phyloP scores from a whole-genome alignment of 2,113 vertebrate genomes.

The Mirounga angustirostris region DNA sequence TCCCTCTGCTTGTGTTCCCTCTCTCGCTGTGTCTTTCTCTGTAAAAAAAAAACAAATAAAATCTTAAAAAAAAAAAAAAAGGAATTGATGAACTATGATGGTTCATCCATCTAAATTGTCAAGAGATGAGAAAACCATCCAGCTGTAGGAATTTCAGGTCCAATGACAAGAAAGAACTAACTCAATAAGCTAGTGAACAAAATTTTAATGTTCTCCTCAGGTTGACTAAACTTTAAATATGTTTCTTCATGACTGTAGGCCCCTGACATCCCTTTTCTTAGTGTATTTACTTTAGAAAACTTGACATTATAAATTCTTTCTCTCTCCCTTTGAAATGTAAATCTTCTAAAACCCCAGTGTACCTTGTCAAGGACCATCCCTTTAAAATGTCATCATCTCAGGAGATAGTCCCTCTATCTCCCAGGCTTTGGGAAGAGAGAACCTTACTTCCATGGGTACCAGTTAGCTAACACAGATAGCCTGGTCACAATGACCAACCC shows the following conservation, averaged over 20 bases:
- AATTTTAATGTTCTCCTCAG: not conserved
- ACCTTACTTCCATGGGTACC: not conserved
- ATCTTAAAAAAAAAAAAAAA: not conserved
- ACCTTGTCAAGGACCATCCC: not conserved
- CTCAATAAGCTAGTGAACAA: not conserved
- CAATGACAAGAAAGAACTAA: not conserved
- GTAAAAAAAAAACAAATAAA: too few relatives aligned
- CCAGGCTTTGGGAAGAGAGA: not conserved
- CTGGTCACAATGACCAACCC: not conserved
- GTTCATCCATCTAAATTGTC: not conserved
- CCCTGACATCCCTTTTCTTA: not conserved
- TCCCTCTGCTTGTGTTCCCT: too few relatives aligned
- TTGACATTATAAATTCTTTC: not conserved
- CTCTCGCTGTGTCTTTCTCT: too few relatives aligned
- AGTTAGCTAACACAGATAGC: not conserved
- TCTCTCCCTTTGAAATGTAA: not conserved
- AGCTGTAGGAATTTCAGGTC: not conserved
- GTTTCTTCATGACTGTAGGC: not conserved
- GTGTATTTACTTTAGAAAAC: not conserved
- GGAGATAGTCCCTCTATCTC: not conserved
- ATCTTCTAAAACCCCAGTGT: not conserved
- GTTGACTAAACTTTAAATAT: not conserved
- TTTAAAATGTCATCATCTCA: slow-evolving; percentile 25
- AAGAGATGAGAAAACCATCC: not conserved
- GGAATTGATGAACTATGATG: not conserved